phyloP scores from a whole-genome alignment of 1,140 invertebrate species.

The Streblospio benedicti region DNA sequence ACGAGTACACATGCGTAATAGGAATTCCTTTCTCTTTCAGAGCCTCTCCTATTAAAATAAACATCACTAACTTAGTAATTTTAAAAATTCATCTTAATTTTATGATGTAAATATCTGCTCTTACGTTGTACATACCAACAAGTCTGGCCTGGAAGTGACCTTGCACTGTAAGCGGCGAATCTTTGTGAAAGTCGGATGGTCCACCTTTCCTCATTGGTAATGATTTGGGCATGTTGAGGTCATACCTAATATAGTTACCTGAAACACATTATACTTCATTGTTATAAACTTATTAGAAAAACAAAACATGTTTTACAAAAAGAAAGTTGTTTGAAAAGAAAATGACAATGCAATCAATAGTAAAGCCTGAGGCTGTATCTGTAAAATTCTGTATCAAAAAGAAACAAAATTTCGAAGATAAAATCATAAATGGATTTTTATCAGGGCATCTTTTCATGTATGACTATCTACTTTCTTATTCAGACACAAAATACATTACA shows the following conservation, averaged over 20 bases:
- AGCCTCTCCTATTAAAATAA: conserved; percentile 47
- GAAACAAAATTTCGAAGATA: no score
- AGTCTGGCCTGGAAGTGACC: conserved; percentile 50
- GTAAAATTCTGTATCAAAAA: no score
- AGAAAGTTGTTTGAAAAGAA: no score
- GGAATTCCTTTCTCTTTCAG: conserved; percentile 58
- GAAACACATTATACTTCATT: neutral
- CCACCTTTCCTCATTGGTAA: conserved; percentile 54
- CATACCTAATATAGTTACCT: conserved; percentile 63
- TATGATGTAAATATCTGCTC: no score
- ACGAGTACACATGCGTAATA: conserved; percentile 69
- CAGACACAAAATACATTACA: no score
- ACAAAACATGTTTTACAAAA: neutral
- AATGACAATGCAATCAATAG: no score
- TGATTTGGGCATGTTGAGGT: conserved; percentile 78
- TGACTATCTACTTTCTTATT: no score
- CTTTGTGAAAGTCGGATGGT: conserved; percentile 63
- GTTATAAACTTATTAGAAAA: neutral
- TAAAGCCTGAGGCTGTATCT: no score
- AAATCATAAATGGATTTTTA: no score
- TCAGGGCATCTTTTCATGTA: no score
- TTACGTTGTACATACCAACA: conserved; percentile 54
- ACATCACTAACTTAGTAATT: conserved; percentile 1
- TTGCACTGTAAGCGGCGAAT: conserved; percentile 78
- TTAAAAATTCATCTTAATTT: no score